Conservation (phyloP, 2,113 vertebrate genomes). For the Corapipo altera region DNA sequence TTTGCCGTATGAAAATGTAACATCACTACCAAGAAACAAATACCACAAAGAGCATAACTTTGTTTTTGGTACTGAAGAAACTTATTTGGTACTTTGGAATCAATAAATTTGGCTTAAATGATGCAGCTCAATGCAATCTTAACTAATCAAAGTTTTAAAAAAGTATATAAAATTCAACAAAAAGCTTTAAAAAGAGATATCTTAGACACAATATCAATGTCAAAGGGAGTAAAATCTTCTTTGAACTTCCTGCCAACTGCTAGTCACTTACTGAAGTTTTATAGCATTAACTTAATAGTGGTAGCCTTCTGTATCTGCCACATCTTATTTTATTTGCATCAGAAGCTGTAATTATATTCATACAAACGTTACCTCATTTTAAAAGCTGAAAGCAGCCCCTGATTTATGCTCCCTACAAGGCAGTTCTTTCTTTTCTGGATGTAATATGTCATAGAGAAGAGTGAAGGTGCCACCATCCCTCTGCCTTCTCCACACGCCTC, state of each 20-base stretch:
- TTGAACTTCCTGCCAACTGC: conserved; percentile 57
- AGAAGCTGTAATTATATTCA: conserved; percentile 54
- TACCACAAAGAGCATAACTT: neutral
- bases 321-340: conserved; percentile 67
- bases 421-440: conserved; percentile 22
- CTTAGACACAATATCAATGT: conserved; percentile 16
- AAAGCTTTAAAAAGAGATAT: conserved; percentile 45
- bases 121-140: neutral
- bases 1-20: neutral
- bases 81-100: conserved; percentile 12
- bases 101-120: neutral
- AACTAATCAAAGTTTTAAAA: neutral
- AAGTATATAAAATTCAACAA: conserved; percentile 7
- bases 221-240: neutral
- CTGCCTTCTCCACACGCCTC: neutral
- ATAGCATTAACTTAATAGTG: conserved; percentile 24
- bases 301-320: conserved; percentile 46
- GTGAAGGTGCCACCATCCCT: neutral
- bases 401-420: conserved; percentile 64
- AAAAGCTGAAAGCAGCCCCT: conserved; percentile 29
- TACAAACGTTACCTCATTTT: conserved; percentile 30
- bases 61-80: neutral
- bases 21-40: neutral
- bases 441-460: neutral
- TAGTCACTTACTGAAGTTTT: conserved; percentile 58